These are phyloP conservation scores for Neocrepidodera transversa DNA, from an alignment of 2,888 invertebrate genomes.

Conservation along the genomic window DNA sequence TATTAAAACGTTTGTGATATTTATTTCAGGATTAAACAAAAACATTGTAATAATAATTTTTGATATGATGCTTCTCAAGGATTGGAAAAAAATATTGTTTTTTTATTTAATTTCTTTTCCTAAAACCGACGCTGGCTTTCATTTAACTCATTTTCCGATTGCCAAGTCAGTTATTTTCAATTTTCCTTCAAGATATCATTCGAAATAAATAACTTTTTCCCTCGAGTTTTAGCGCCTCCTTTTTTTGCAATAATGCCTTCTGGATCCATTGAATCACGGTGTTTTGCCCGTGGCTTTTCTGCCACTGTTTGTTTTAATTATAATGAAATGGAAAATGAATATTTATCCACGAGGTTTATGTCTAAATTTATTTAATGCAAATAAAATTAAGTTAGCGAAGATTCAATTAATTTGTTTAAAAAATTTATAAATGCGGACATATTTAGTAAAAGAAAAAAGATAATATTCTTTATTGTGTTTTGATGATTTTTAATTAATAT, in stretches of 20 bases:
- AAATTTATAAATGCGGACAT: too few species aligned
- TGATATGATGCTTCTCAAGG: slow-evolving; percentile 1
- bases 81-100: too few species aligned
- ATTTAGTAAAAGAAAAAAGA: background rate
- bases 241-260: slow-evolving; percentile 10
- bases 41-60: background rate
- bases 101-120: too few species aligned
- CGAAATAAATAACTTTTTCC: slow-evolving; percentile 31
- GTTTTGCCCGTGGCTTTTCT: slow-evolving; percentile 2
- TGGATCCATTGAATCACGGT: slow-evolving; percentile 12
- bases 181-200: slow-evolving; percentile 30
- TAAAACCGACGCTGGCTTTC: background rate
- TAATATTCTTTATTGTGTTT: background rate
- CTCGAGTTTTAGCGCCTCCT: slow-evolving; percentile 10
- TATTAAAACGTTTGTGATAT: too few species aligned
- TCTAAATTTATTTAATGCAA: background rate
- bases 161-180: slow-evolving; percentile 32
- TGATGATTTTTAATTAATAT: too few species aligned
- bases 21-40: too few species aligned
- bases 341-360: background rate
- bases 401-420: background rate
- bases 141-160: slow-evolving; percentile 28
- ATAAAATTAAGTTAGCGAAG: background rate
- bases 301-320: slow-evolving; percentile 12
- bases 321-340: background rate